These are phyloP conservation scores for Callipepla squamata DNA, from an alignment of 2,113 vertebrate genomes.

Conservation along the genomic window DNA sequence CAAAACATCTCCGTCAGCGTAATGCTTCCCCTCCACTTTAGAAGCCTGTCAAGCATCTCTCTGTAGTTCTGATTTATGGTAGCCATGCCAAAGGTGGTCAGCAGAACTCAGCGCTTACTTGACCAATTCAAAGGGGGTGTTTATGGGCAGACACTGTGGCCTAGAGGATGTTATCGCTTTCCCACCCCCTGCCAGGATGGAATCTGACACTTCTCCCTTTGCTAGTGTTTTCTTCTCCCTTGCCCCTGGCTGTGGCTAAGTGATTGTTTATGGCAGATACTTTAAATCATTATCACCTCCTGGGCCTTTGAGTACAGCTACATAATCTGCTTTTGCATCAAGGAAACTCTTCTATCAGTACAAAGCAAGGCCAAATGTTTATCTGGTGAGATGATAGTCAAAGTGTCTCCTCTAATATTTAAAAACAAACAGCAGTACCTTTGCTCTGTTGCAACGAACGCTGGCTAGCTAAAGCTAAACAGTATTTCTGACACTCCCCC, in stretches of 20 bases:
- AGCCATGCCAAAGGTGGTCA: slow-evolving; percentile 52
- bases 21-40: not conserved
- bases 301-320: slow-evolving; percentile 41
- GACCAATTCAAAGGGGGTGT: slow-evolving; percentile 56
- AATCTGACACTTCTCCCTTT: slow-evolving; percentile 73
- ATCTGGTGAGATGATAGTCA: slow-evolving; percentile 43
- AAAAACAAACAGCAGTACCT: slow-evolving; percentile 50
- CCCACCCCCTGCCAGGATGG: slow-evolving; percentile 66
- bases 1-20: not conserved
- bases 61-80: slow-evolving; percentile 70
- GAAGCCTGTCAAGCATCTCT: slow-evolving; percentile 52
- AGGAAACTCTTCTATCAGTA: slow-evolving; percentile 34
- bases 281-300: slow-evolving; percentile 71
- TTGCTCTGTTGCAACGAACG: not conserved
- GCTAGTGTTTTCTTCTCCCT: slow-evolving; percentile 68
- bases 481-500: not conserved
- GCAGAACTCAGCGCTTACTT: slow-evolving; percentile 43
- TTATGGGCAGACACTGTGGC: slow-evolving; percentile 54
- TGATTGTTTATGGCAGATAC: slow-evolving; percentile 72
- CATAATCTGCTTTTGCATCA: slow-evolving; percentile 46
- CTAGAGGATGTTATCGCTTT: slow-evolving; percentile 70
- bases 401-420: slow-evolving; percentile 62
- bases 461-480: not conserved
- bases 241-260: slow-evolving; percentile 66
- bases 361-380: slow-evolving; percentile 57